Percentiles rank a stretch among this genome's conserved stretches.
Conservation (phyloP, 2,888 invertebrate genomes). For the Chrysolina oricalcia region DNA sequence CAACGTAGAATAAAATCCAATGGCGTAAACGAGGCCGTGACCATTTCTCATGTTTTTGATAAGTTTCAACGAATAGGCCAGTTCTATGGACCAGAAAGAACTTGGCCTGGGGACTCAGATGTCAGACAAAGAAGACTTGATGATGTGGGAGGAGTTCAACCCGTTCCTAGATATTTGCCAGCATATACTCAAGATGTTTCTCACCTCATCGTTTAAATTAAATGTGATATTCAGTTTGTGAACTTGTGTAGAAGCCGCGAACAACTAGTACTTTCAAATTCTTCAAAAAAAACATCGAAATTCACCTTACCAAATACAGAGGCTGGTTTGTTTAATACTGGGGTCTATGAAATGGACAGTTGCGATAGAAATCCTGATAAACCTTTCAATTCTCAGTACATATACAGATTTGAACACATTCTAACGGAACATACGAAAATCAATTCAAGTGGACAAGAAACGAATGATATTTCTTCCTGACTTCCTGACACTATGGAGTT, state of each 20-base stretch:
- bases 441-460: too few species aligned
- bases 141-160: conserved; percentile 74
- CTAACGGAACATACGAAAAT: too few species aligned
- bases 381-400: too few species aligned
- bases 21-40: conserved; percentile 85
- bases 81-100: conserved; percentile 77
- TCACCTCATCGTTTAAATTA: conserved; percentile 81
- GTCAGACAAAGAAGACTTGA: conserved; percentile 80
- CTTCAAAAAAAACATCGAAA: neutral
- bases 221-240: neutral
- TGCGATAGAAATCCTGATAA: too few species aligned
- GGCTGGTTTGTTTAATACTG: too few species aligned
- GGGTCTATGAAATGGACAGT: too few species aligned
- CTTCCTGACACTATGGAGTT: too few species aligned
- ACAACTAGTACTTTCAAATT: too few species aligned
- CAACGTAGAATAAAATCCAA: conserved; percentile 87
- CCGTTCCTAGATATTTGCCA: conserved; percentile 81
- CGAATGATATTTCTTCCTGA: too few species aligned
- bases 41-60: conserved; percentile 87
- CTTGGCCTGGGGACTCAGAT: conserved; percentile 79
- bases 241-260: neutral
- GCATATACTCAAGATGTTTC: conserved; percentile 88
- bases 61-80: conserved; percentile 71
- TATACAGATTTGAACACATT: too few species aligned
- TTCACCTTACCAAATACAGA: neutral